Percentiles rank a stretch among this genome's conserved stretches.
These are phyloP conservation scores for Drosophila nr. perissopoda DNA, from an alignment of 2,888 invertebrate genomes.

Conservation along the genomic window DNA sequence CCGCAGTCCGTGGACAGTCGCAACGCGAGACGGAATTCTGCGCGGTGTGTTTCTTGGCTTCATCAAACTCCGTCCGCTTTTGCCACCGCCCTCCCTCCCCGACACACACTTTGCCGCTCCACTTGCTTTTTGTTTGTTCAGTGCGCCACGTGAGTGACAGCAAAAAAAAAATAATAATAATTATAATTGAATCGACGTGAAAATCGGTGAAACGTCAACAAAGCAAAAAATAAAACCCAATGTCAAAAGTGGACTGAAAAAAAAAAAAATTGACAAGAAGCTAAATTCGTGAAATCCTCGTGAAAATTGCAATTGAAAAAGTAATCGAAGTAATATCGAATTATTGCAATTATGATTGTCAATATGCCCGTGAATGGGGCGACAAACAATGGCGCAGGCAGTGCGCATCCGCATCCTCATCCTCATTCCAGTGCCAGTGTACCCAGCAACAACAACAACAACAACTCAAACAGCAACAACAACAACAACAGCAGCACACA, in stretches of 20 bases:
- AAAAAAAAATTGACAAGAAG: not conserved
- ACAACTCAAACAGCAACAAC: slow-evolving; percentile 46
- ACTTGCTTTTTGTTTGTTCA: slow-evolving; percentile 43
- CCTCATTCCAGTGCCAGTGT: slow-evolving; percentile 16
- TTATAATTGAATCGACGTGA: not conserved
- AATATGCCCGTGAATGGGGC: slow-evolving; percentile 75
- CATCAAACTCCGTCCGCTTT: not conserved
- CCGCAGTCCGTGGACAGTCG: slow-evolving; percentile 73
- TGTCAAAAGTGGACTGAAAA: not conserved
- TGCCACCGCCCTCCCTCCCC: not conserved
- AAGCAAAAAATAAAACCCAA: slow-evolving; percentile 1
- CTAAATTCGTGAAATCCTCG: not conserved
- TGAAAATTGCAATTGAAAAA: not conserved
- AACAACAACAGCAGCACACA: slow-evolving; percentile 53
- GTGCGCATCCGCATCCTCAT: slow-evolving; percentile 12
- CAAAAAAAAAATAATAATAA: not conserved
- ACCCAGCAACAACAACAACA: slow-evolving; percentile 40
- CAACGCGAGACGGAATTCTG: slow-evolving; percentile 66
- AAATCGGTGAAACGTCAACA: slow-evolving; percentile 9
- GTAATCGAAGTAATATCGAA: not conserved
- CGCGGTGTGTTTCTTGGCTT: slow-evolving; percentile 37
- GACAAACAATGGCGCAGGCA: slow-evolving; percentile 27
- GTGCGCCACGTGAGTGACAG: slow-evolving; percentile 47
- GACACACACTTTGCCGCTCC: slow-evolving; percentile 4
- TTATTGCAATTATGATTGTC: slow-evolving; percentile 72